Evolutionary conservation across 2,113 vertebrate genomes (phyloP).

Genomic region (Eudyptes chrysolophus): DNA sequence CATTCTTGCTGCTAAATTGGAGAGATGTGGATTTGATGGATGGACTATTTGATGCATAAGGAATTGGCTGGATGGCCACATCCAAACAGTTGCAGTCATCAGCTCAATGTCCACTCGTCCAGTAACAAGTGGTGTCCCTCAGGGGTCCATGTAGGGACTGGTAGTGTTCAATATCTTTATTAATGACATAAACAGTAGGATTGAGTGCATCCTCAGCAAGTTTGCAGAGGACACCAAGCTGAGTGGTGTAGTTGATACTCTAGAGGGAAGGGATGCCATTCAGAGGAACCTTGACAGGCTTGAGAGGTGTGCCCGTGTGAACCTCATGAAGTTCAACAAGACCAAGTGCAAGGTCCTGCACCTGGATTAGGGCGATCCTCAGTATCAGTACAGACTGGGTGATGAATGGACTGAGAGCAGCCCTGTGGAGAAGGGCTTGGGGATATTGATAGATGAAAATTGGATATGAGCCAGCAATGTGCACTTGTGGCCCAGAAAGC

Average conservation of each 20-base stretch:
- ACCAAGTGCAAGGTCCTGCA: background rate
- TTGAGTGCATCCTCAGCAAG: background rate
- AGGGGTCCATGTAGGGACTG: rapidly evolving
- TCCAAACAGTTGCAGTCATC: background rate
- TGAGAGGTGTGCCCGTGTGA: background rate
- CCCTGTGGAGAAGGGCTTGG: background rate
- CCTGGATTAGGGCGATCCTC: background rate
- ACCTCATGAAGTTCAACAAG: background rate
- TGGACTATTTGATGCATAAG: background rate
- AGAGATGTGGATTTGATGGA: background rate
- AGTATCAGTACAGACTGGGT: background rate
- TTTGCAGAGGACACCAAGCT: background rate
- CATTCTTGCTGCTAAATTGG: background rate
- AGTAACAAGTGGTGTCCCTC: background rate
- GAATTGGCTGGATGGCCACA: background rate
- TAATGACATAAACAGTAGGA: background rate
- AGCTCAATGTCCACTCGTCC: background rate
- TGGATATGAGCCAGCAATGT: background rate
- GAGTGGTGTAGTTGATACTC: background rate
- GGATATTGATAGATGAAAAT: background rate
- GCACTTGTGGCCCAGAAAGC: background rate
- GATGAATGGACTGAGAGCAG: background rate
- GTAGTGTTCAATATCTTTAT: background rate
- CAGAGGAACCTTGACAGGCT: background rate
- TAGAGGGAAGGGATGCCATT: background rate